Evolutionary conservation across 2,113 vertebrate genomes (phyloP), one percentile per base, ranked within the genome.

Genomic region (Rhinopomastus cyanomelas): DNA sequence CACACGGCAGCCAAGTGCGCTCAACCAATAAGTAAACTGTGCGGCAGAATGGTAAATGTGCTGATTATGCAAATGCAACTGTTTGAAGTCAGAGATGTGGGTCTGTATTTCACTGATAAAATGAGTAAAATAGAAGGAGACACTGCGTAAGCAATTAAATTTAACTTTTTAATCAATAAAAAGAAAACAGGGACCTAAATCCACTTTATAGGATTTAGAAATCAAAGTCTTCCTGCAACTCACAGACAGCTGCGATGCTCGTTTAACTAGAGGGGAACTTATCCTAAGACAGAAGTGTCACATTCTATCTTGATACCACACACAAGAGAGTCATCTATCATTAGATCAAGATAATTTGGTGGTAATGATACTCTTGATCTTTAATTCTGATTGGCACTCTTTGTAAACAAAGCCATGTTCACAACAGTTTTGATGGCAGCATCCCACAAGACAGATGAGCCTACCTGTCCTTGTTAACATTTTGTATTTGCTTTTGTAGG

Each of bases 71-170:
- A 95, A 96, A 95, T 93, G 18, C 22, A 79, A 81, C 46, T 79
- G 88, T 94, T 94, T 96, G 88, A 95, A 92, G 86, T 94, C 86
- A 88, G 75, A 95, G 92, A 95, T 95, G 88, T 2, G 0, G 74
- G 86, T 42, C 93, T 95, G 93, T 94, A 80, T 82, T 95, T 88
- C 93, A 88, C 92, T 88, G 95, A 96, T 93, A 96, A 96, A 94
- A 93, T 32, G 46, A n/a, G 21, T 66, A 87, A 94, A 94, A 88
- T 56, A 73, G 88, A 73, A 72, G 51, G 76, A 91, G 61, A 56
- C 73, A 87, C 78, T 55, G 83, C 0, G 2, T 85, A 96, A 95
- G 83, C 90, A 95, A 95, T 94, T 95, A 95, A 88, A 91, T 94
- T 90, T 95, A 95, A 95, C 71, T 95, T 94, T 88, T 65, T 92